Base-by-base conservation (phyloP, 2,888 invertebrate species). In the Rhingia rostrata region DNA sequence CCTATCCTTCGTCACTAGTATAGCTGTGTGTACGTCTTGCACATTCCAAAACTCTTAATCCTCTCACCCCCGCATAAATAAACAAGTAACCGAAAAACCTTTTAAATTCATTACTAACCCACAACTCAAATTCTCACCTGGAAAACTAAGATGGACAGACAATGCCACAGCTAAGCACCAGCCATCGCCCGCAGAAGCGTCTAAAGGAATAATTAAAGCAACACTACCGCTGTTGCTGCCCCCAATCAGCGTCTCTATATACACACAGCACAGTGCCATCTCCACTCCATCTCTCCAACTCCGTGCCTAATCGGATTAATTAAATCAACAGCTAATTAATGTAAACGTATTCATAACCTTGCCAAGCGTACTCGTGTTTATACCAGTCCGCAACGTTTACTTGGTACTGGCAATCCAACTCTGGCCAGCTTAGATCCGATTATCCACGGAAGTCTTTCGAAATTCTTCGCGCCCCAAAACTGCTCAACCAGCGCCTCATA, bases 311-410 rank as follows among this genome's bases (percentile, higher is more conserved):
- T 84, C 79, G 80, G 87, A 89, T 89, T 90, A 89, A 90, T 90
- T 90, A 89, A 89, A 90, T 90, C 90, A 87, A 88, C 88, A 89
- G 88, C 89, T 89, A 90, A 90, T 90, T 90, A 90, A 89, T 89
- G 89, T 89, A 80, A 84, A 84, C 84, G 75, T 80, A 84, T 84
- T 84, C 84, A 84, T 80, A 84, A 80, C 74, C 80, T 79, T 60
- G 37, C 47, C 41, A 41, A 56, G 72, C 47, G 53, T 22, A 45
- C 32, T 14, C 4, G 41, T 51, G 41, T 32, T n/a, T 43, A 39
- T 37, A 35, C 7, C 41, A 41, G 9, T 30, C 9, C 4, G 5
- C 9, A 14, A 49, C 41, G 22, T 22, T 22, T 22, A 22, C 22
- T 22, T 22, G 22, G 22, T 22, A 22, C 22, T 32, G 22, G 12